Evolutionary conservation across 2,888 invertebrate genomes (phyloP).

Genomic region (Calameuta filiformis): DNA sequence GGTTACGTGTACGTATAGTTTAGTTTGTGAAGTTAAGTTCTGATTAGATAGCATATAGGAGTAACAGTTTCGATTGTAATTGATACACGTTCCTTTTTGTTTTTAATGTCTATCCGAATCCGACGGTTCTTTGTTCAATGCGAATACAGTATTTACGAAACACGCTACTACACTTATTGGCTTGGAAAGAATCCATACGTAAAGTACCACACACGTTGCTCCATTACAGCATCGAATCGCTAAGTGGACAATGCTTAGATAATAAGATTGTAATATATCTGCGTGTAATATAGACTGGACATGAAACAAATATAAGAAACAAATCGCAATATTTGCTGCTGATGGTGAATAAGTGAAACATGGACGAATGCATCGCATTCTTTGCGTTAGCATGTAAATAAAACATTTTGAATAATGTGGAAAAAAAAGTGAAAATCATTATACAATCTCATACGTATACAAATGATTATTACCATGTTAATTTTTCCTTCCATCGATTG

Average conservation of each 20-base stretch:
- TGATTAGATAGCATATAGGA: neutral
- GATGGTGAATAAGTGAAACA: neutral
- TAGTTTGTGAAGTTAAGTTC: neutral
- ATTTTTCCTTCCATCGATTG: neutral
- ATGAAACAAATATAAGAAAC: neutral
- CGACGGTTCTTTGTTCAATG: neutral
- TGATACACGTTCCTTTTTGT: neutral
- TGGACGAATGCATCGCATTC: neutral
- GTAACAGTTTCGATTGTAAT: neutral
- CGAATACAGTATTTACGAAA: neutral
- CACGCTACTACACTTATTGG: neutral
- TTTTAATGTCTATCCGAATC: neutral
- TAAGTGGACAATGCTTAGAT: neutral
- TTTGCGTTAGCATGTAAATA: neutral
- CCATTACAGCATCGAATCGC: neutral
- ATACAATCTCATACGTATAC: neutral
- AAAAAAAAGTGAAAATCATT: neutral
- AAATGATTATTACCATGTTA: neutral
- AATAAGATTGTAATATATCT: conserved; percentile 25
- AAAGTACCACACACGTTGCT: neutral
- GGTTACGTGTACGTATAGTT: neutral
- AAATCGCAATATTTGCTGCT: neutral
- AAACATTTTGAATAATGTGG: neutral
- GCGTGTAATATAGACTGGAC: conserved; percentile 22
- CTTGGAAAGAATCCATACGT: neutral